Percentiles rank a stretch among this genome's conserved stretches.
These are phyloP conservation scores for Plecturocebus donacophilus DNA, from an alignment of 2,113 vertebrate species.

Conservation along the genomic window DNA sequence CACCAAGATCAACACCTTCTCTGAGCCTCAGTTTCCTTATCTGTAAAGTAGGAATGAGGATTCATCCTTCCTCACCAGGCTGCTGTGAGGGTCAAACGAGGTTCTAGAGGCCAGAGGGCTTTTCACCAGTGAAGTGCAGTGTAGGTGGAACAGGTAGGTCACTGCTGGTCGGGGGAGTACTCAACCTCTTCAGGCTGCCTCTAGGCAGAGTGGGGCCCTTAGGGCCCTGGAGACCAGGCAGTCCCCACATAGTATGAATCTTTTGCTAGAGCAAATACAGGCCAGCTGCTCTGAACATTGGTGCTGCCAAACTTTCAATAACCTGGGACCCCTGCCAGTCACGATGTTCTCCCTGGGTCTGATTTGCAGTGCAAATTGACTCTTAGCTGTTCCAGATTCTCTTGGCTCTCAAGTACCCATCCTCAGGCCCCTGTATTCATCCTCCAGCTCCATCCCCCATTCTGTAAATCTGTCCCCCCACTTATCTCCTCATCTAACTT, in stretches of 20 bases:
- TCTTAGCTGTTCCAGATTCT: slow-evolving; percentile 10
- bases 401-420: background rate
- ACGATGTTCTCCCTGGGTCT: background rate
- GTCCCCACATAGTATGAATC: background rate
- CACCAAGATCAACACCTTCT: background rate
- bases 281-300: background rate
- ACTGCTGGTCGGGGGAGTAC: background rate
- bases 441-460: background rate
- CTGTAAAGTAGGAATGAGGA: background rate
- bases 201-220: background rate
- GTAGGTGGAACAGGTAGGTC: background rate
- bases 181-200: background rate
- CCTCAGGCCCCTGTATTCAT: background rate
- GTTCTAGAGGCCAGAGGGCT: background rate
- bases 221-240: background rate
- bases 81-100: background rate
- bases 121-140: background rate
- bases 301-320: background rate
- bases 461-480: background rate
- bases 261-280: background rate
- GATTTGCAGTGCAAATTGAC: slow-evolving; percentile 16
- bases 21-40: background rate
- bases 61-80: background rate
- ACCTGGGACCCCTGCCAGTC: background rate
- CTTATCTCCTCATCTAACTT: background rate